Evolutionary conservation across 2,113 vertebrate genomes (phyloP), one percentile per base, ranked within the genome.

Genomic region (Pipa parva): DNA sequence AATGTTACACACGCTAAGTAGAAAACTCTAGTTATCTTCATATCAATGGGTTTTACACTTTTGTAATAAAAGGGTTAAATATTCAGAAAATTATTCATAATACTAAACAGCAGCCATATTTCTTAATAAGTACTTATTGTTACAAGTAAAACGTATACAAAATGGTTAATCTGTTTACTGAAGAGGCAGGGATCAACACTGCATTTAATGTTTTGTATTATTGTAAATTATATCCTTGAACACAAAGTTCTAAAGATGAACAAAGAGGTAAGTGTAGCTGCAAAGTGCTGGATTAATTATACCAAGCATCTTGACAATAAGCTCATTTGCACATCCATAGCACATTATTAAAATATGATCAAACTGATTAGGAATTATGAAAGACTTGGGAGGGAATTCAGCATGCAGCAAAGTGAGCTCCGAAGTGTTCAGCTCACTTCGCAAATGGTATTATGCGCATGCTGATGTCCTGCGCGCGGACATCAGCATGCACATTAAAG

Each of bases 261-360:
- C 75, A 74, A 77, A 75, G 60, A 54, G 72, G 0, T 27, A 63
- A 78, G 74, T 58, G 71, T 46, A 70, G 59, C 71, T 73, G 69
- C 71, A 75, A n/a, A 77, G 73, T 50, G 52, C 66, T 66, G 71
- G 52, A 54, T 25, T 75, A 76, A 80, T 81, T 83, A 79, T 74
- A 60, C 18, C 6, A 0, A 60, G 3, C 37, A 52, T 50, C 54
- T 18, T 72, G 63, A 69, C 56, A 72, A 58, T 18, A 52, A 72
- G 63, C 74, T 67, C 76, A 59, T 67, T 76, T 73, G n/a, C 54
- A 76, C 71, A 75, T 73, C 72, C 63, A 52, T 27, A 39, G 63
- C 31, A 1, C 6, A 21, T 67, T 63, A 64, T 65, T 77, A 75
- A 54, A 77, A 72, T 0, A 0, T 60, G 70, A 76, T 63, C 67